Evolutionary conservation across 1,140 invertebrate genomes (phyloP), one percentile per base, ranked within the genome.

Genomic region (Metaphire vulgaris): DNA sequence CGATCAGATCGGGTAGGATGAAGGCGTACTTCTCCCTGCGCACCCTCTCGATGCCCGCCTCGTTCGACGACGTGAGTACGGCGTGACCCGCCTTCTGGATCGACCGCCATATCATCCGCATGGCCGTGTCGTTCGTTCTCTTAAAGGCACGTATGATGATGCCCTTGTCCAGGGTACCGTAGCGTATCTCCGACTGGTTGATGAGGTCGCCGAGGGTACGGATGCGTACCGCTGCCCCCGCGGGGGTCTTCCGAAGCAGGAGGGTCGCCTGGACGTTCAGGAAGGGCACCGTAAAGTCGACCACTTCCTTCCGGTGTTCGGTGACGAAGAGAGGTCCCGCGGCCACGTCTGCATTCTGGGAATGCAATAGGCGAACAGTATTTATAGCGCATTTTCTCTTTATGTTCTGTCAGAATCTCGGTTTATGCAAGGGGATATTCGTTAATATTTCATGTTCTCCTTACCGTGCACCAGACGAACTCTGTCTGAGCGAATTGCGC

Each of bases 211-310:
- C 26, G 33, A 75, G 41, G 21, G 73, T 77, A 30, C 34, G 33
- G 65, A 78, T 31, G 33, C 70, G 74, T 81, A 81, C n/a, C 72
- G 33, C 41, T 41, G 41, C 34, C 28, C 33, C 72, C 82, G 67
- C 0, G 83, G 82, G 33, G 82, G 94, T 93, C 67, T 77, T 77
- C 71, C 72, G 41, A 26, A 77, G 69, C n/a, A 77, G 68, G 14
- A 78, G 30, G 68, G 77, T 71, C 21, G 73, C 72, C 21, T 69
- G 74, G 21, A 74, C 72, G 26, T 74, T 69, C 31, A 78, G 66
- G 56, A 69, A 78, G 29, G 77, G 77, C 21, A 75, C 26, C 28
- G 73, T 78, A 67, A 78, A 75, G 77, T 78, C 77, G 64, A 78
- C 77, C 0, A 70, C 73, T 2, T 33, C 56, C 21, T 65, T 69